Base-by-base conservation (phyloP, 1,140 invertebrate genomes). In the Diachasmimorpha longicaudata region DNA sequence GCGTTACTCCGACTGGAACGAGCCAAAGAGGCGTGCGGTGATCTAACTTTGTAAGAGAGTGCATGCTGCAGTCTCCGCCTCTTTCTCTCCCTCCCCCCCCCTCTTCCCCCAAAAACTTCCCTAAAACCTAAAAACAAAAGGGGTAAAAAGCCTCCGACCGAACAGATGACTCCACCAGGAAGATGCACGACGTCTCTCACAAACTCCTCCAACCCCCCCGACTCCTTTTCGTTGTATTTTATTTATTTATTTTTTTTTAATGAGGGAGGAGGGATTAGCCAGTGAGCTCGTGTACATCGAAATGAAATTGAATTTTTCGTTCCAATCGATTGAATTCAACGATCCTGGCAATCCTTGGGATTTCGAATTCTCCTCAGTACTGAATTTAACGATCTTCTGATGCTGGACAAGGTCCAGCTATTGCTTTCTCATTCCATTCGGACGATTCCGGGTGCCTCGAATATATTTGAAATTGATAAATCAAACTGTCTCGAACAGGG, bases 361-460 rank as follows among this genome's bases (percentile, higher is more conserved):
- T 13, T 23, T 63, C 23, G 58, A 25, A 25, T 63, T 63, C 23
- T 31, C 58, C 58, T 63, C 58, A 37, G 31, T 37, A n/a, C 36
- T 68, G 36, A 68, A 68, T 68, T 68, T 37, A 68, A 39, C 37
- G 36, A 68, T 4, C 31, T 68, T 36, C 66, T 39, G 66, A 68
- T 39, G 36, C 66, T 68, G 66, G 66, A 68, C 66, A 68, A 39
- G 31, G 66, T 68, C 66, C 66, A 68, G 58, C 58, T 23, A 21
- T 31, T 2, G 48, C 14, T 52, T 19, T 52, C 48, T 4, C 48
- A 42, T 13, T 42, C 39, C 39, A 42, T 42, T n/a, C 48, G 4
- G 4, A 14, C n/a, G 48, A 52, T 52, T 31, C 9, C 11, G 58
- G 58, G 19, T 0, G 58, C 10, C 10, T 23, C 14, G 23, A 63